Percentiles rank a stretch among this genome's conserved stretches.
Evolutionary conservation across 2,797 vertebrate genomes (phyloP).

Genomic region (Sternarchorhynchus goeldii): DNA sequence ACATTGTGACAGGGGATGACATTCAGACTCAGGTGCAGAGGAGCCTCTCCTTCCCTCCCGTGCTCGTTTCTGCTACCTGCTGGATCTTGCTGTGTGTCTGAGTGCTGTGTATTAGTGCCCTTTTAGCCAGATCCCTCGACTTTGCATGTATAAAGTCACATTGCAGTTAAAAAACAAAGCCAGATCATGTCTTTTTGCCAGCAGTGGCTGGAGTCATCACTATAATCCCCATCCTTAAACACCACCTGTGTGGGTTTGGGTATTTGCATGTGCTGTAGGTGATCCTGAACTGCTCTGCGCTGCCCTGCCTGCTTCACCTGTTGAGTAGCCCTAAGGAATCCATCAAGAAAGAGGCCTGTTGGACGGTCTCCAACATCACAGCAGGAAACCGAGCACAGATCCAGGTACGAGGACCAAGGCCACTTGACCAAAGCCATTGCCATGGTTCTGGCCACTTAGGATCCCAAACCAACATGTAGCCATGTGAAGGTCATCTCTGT

Average conservation of each 20-base stretch:
- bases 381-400: slow-evolving; percentile 90
- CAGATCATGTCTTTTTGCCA: too few species aligned
- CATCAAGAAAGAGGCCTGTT: slow-evolving; percentile 90
- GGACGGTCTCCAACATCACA: slow-evolving; percentile 92
- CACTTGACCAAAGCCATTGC: too few species aligned
- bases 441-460: too few species aligned
- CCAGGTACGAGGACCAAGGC: slow-evolving; percentile 72
- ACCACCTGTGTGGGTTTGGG: background rate
- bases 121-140: too few species aligned
- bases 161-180: too few species aligned
- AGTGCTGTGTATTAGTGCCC: background rate
- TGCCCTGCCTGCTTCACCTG: slow-evolving; percentile 89
- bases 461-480: too few species aligned
- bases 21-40: slow-evolving; percentile 87
- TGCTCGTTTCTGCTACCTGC: too few species aligned
- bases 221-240: background rate
- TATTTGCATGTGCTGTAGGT: slow-evolving; percentile 71
- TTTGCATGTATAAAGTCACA: too few species aligned
- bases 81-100: background rate
- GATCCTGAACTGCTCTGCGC: slow-evolving; percentile 88
- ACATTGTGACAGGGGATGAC: slow-evolving; percentile 91
- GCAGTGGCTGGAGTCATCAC: too few species aligned
- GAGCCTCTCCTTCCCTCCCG: background rate
- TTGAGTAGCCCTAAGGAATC: slow-evolving; percentile 91
- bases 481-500: too few species aligned